Evolutionary conservation across 2,888 invertebrate genomes (phyloP).

Genomic region (Drepanosiphum platanoidis): DNA sequence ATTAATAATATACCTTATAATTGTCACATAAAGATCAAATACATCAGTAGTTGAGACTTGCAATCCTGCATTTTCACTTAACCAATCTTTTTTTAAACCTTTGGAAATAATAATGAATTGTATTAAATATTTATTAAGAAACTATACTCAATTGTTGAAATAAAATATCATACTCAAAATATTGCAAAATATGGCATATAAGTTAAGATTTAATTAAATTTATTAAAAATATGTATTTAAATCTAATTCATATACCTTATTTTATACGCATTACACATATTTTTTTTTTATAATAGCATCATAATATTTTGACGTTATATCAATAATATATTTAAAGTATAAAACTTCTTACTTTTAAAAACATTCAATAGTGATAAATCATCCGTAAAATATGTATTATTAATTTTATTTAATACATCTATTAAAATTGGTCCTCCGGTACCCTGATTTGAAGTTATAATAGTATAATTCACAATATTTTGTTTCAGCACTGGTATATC

Average conservation of each 20-base stretch:
- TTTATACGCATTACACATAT: too few relatives aligned
- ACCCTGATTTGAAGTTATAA: slow-evolving; percentile 65
- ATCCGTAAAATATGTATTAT: slow-evolving; percentile 57
- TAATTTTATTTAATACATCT: slow-evolving; percentile 64
- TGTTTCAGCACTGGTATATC: slow-evolving; percentile 53
- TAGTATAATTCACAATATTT: slow-evolving; percentile 63
- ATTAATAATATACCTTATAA: slow-evolving; percentile 72
- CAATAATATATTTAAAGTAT: too few relatives aligned
- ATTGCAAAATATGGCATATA: too few relatives aligned
- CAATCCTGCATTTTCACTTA: slow-evolving; percentile 67
- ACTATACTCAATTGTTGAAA: too few relatives aligned
- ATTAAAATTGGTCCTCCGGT: slow-evolving; percentile 65
- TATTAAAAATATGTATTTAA: too few relatives aligned
- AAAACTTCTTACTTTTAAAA: slow-evolving; percentile 26
- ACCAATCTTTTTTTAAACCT: slow-evolving; percentile 64
- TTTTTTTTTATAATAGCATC: too few relatives aligned
- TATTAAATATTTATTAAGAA: slow-evolving; percentile 27
- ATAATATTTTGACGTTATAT: too few relatives aligned
- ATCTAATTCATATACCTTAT: too few relatives aligned
- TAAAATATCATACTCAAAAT: too few relatives aligned
- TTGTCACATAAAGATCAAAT: slow-evolving; percentile 75
- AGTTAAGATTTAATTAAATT: too few relatives aligned
- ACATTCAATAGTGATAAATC: slow-evolving; percentile 23
- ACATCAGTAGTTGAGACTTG: slow-evolving; percentile 76
- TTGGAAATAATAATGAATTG: slow-evolving; percentile 59